Percentiles rank a stretch among this genome's conserved stretches.
Evolutionary conservation across 1,140 invertebrate genomes (phyloP).

Genomic region (Elymnias hypermnestra): DNA sequence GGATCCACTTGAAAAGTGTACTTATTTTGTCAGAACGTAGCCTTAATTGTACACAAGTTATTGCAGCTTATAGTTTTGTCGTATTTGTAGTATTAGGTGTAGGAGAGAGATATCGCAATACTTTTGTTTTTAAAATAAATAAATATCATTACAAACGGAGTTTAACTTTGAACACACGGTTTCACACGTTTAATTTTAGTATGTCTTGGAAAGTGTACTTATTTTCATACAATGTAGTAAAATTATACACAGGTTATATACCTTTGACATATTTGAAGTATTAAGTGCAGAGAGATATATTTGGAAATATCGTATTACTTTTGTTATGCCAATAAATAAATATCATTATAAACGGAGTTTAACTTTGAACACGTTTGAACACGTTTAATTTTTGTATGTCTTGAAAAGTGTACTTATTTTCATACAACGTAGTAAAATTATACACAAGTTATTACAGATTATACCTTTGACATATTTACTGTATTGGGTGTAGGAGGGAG

Average conservation of each 20-base stretch:
- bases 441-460: too few relatives aligned
- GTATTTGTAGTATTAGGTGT: neutral
- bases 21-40: neutral
- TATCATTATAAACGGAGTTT: constrained; percentile 3
- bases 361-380: constrained; percentile 1
- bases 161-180: neutral
- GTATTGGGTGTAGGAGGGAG: too few relatives aligned
- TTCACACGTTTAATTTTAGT: too few relatives aligned
- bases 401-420: too few relatives aligned
- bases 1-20: constrained; percentile 11
- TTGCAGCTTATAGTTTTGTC: neutral
- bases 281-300: too few relatives aligned
- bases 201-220: neutral
- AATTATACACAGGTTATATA: too few relatives aligned
- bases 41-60: neutral
- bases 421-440: too few relatives aligned
- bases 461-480: too few relatives aligned
- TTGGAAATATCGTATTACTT: neutral
- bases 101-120: constrained; percentile 1
- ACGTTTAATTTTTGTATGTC: too few relatives aligned
- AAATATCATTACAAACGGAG: neutral
- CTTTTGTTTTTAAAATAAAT: neutral
- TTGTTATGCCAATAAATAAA: neutral
- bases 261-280: too few relatives aligned
- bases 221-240: too few relatives aligned